Evolutionary conservation across 2,797 vertebrate species (phyloP).

Genomic region (Lagodon rhomboides): DNA sequence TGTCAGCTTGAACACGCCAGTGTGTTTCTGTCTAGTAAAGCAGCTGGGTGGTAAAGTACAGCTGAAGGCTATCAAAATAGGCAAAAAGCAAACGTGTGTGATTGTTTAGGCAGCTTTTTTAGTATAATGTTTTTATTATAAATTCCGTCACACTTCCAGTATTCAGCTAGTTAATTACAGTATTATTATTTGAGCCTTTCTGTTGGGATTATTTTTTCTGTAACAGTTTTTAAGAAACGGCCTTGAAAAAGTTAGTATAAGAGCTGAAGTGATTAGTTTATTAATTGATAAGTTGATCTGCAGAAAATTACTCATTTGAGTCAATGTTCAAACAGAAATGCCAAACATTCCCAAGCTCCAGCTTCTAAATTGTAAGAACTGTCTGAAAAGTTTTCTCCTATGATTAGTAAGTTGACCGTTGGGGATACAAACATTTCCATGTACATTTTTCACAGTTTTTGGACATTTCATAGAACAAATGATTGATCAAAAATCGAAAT

Average conservation of each 20-base stretch:
- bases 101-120: background rate
- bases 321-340: background rate
- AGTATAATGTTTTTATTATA: background rate
- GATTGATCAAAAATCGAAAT: too few species aligned
- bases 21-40: background rate
- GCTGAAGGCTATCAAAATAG: background rate
- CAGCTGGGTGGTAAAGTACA: background rate
- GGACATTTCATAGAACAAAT: background rate
- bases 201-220: background rate
- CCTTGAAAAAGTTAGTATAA: background rate
- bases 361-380: background rate
- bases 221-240: background rate
- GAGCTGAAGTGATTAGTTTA: background rate
- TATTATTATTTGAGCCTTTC: background rate
- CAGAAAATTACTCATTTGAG: background rate
- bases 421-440: background rate
- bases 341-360: background rate
- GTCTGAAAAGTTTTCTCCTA: background rate
- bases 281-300: background rate
- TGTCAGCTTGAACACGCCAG: background rate
- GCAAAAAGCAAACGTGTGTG: background rate
- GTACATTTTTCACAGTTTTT: background rate
- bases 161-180: background rate
- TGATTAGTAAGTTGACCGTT: background rate
- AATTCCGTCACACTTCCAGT: background rate